Evolutionary conservation across 2,113 vertebrate genomes (phyloP).

Genomic region (Phyllostomus discolor): DNA sequence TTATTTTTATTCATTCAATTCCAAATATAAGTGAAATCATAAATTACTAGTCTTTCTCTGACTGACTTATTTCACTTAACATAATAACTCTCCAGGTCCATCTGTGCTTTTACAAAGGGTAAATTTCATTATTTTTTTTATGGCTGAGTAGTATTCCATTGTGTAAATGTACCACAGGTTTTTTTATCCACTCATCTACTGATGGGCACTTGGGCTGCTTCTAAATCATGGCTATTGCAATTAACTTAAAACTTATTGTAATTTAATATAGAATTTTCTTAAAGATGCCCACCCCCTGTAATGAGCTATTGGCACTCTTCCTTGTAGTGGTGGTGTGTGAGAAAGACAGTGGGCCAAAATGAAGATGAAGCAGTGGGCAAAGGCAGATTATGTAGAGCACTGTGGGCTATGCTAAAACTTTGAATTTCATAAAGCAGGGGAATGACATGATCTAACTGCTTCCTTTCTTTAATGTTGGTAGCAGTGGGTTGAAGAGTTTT

Average conservation of each 20-base stretch:
- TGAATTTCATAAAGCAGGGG: background rate
- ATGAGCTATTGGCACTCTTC: background rate
- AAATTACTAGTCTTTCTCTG: background rate
- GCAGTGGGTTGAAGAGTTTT: background rate
- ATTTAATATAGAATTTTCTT: background rate
- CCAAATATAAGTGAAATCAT: background rate
- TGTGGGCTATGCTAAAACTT: background rate
- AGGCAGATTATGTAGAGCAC: background rate
- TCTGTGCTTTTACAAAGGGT: background rate
- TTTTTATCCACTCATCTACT: background rate
- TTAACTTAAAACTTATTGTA: background rate
- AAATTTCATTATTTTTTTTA: background rate
- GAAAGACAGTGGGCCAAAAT: background rate
- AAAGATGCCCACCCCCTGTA: background rate
- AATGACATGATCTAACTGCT: background rate
- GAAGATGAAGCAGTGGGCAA: background rate
- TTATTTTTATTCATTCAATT: background rate
- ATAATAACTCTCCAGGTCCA: background rate
- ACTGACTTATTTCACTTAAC: background rate
- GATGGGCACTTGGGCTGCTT: background rate
- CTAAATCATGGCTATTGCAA: background rate
- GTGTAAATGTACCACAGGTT: background rate
- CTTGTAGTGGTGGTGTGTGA: background rate
- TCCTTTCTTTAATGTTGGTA: background rate
- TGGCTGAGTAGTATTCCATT: background rate